These are phyloP conservation scores for Peromyscus californicus DNA, from an alignment of 2,113 vertebrate genomes.

Conservation along the genomic window DNA sequence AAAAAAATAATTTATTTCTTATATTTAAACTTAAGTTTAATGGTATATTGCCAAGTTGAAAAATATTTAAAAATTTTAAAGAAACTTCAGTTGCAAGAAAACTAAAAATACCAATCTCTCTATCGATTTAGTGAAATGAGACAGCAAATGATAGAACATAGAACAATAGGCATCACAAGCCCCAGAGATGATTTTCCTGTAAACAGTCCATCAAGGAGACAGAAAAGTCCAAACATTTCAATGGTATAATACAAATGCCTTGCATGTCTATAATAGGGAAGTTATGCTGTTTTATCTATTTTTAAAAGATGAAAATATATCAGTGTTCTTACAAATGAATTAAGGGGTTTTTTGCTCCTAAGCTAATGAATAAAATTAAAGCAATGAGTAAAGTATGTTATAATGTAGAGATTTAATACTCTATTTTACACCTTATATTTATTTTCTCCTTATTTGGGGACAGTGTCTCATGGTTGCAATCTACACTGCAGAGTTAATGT, in stretches of 20 bases:
- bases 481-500: neutral
- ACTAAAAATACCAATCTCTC: neutral
- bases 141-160: neutral
- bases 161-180: neutral
- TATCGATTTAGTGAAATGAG: neutral
- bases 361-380: neutral
- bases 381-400: neutral
- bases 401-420: neutral
- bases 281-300: constrained; percentile 8
- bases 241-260: neutral
- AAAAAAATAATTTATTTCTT: neutral
- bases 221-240: neutral
- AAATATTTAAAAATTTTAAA: neutral
- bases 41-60: neutral
- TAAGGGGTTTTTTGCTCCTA: neutral
- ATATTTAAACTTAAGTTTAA: neutral
- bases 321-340: neutral
- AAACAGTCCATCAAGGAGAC: neutral
- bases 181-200: neutral
- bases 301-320: constrained; percentile 12
- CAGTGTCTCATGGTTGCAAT: neutral
- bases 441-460: neutral
- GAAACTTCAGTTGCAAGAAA: neutral
- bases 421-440: neutral
- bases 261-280: neutral